Evolutionary conservation across 2,113 vertebrate species (phyloP), one percentile per base, ranked within the genome.

Genomic region (mouse (Mus musculus)): DNA sequence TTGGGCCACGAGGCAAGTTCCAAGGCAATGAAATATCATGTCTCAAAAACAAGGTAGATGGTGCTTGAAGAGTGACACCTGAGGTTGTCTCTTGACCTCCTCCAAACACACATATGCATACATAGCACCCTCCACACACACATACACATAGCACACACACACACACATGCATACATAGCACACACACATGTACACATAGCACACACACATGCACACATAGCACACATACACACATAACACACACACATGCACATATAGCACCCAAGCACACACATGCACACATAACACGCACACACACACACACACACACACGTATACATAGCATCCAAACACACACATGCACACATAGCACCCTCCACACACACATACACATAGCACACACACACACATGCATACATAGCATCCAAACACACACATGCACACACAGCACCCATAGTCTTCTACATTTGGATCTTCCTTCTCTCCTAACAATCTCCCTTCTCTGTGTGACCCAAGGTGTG

Each of bases 401-500:
- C 71, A 36, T 52, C 16, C 3, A 61, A 26, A 65, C 39, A 49
- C 20, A 65, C 5, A 46, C 26, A 61, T 42, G 22, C 17, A 42
- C 3, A 42, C 42, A 42, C 3, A 42, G 42, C 42, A 42, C 42
- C 42, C 42, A 42, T 42, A 42, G 22, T 8, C 42, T 14, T 59
- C 42, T 49, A 12, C 24, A 1, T 33, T 0, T 3, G 24, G 36
- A 3, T 82, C 82, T 65, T 80, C 42, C 33, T 69, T 54, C 39
- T 9, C 22, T 65, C 0, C 52, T 81, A 22, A 73, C 84, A 67
- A 65, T 24, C 33, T 71, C 17, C 54, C 11, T 30, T 84, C 63
- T 96, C 73, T 95, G 10, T 91, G 36, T 94, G 82, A 22, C 71
- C 0, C 30, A 94, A 97, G 96, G 98, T 92, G 81, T 97, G 28